Percentiles rank a stretch among this genome's conserved stretches.
Conservation (phyloP, 1,140 invertebrate species). For the Zaprionus vittiger region DNA sequence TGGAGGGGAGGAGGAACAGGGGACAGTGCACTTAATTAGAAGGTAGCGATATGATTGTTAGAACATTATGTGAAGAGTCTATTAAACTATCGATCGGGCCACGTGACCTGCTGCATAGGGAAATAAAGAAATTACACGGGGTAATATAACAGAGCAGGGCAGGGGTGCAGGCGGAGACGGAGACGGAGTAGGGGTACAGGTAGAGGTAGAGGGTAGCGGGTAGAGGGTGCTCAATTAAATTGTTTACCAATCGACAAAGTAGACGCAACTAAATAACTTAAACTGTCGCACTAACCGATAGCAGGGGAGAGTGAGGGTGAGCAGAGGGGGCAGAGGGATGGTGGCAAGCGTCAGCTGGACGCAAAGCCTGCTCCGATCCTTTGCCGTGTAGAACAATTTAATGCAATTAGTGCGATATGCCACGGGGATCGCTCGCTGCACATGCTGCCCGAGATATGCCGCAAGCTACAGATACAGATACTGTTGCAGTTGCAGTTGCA, state of each 20-base stretch:
- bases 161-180: background rate
- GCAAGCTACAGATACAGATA: background rate
- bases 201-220: constrained; percentile 1
- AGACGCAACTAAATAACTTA: constrained; percentile 46
- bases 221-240: constrained; percentile 33
- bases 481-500: background rate
- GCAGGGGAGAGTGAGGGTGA: constrained; percentile 16
- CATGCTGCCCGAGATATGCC: constrained; percentile 13
- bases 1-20: background rate
- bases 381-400: constrained; percentile 74
- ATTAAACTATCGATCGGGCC: background rate
- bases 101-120: background rate
- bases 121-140: constrained; percentile 36
- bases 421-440: constrained; percentile 3
- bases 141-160: background rate
- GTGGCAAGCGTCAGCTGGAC: constrained; percentile 62
- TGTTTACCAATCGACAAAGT: constrained; percentile 45
- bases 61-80: background rate
- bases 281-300: constrained; percentile 55
- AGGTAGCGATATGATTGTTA: background rate
- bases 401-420: constrained; percentile 78
- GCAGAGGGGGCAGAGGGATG: background rate
- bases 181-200: background rate
- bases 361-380: constrained; percentile 24
- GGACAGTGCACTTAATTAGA: background rate